Conservation (phyloP, 1,140 invertebrate species). For the Babylonia areolata region DNA sequence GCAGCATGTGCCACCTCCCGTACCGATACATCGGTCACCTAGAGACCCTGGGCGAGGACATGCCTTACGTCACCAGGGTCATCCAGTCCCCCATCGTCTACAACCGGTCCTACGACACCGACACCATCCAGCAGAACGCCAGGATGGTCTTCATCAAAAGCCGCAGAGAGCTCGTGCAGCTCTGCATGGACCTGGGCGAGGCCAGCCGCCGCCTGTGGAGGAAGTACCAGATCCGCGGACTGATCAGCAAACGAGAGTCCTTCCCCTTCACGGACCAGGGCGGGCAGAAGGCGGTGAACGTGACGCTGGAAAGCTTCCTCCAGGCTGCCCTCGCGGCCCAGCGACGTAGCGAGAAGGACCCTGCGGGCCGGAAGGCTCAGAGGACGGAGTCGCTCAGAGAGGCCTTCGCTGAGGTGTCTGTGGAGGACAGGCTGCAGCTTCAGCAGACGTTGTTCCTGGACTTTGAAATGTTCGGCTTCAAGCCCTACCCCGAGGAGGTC, state of each 20-base stretch:
- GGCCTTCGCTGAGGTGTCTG: neutral
- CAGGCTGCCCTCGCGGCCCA: neutral
- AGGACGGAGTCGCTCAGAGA: neutral
- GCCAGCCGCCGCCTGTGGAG: conserved; percentile 56
- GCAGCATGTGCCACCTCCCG: conserved; percentile 60
- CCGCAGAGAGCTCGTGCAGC: conserved; percentile 51
- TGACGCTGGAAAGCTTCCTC: neutral
- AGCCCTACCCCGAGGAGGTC: neutral
- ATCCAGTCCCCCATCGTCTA: conserved; percentile 50
- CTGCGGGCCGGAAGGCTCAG: neutral
- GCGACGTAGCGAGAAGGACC: neutral
- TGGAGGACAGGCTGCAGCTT: neutral
- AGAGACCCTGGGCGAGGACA: conserved; percentile 65
- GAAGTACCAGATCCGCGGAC: conserved; percentile 64
- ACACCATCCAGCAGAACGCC: conserved; percentile 45
- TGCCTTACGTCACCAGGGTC: conserved; percentile 56
- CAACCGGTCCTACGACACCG: conserved; percentile 13
- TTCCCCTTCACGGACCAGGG: conserved; percentile 61
- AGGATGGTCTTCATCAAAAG: conserved; percentile 52
- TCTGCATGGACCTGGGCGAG: conserved; percentile 60
- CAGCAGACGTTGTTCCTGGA: conserved; percentile 16
- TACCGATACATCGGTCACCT: conserved; percentile 64
- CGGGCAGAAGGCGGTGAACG: neutral
- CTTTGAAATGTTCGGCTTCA: conserved; percentile 19
- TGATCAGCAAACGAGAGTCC: conserved; percentile 54